These are phyloP conservation scores for Orbicella faveolata DNA, from an alignment of 64 coral and sea anemone genomes.

Conservation along the genomic window DNA sequence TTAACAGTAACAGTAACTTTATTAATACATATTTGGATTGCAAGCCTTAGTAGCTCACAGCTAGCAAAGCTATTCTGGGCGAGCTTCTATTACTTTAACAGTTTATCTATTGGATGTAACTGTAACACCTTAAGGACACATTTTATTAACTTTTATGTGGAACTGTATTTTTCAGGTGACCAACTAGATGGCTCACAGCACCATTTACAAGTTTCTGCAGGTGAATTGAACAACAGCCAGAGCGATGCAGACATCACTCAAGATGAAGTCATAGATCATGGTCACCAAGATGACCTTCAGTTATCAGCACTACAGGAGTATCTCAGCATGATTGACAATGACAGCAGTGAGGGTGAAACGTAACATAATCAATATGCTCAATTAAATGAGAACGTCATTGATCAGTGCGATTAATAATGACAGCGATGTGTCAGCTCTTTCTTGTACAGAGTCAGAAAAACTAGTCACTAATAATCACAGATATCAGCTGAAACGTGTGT, in stretches of 20 bases:
- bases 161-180: constrained; percentile 31
- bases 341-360: constrained; percentile 27
- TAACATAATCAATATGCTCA: constrained; percentile 1
- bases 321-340: constrained; percentile 48
- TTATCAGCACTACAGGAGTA: constrained; percentile 75
- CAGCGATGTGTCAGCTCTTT: too few relatives aligned
- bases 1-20: too few relatives aligned
- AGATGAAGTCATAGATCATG: constrained; percentile 84
- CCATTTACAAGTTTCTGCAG: constrained; percentile 7
- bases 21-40: too few relatives aligned
- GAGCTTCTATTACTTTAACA: too few relatives aligned
- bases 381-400: too few relatives aligned
- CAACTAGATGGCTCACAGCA: constrained; percentile 2
- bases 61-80: too few relatives aligned
- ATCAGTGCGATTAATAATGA: too few relatives aligned
- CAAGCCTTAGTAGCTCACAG: too few relatives aligned
- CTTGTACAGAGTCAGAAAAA: too few relatives aligned
- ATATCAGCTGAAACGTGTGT: too few relatives aligned
- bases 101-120: too few relatives aligned
- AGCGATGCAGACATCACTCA: constrained; percentile 65
- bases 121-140: background rate
- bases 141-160: background rate
- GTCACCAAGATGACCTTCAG: constrained; percentile 51
- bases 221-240: constrained; percentile 9
- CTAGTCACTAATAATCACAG: too few relatives aligned